Conservation (phyloP, 2,888 invertebrate genomes). For the Napeogenes sylphis region DNA sequence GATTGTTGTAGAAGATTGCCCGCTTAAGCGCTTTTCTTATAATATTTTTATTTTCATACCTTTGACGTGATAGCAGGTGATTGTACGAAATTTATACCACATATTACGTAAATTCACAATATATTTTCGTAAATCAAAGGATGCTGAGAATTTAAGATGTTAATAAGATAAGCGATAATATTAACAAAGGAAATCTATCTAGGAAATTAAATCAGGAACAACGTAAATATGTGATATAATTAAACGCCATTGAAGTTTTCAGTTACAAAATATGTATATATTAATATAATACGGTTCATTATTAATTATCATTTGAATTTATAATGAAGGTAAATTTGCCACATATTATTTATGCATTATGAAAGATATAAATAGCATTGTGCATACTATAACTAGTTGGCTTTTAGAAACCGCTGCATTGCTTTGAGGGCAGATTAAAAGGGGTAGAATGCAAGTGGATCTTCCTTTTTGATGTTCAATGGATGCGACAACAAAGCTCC, state of each 20-base stretch:
- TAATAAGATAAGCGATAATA: neutral
- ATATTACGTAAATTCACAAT: neutral
- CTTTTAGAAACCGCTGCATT: conserved; percentile 1
- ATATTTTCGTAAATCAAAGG: neutral
- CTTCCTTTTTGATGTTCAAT: conserved; percentile 16
- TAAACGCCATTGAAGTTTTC: too few species aligned
- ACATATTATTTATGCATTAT: too few species aligned
- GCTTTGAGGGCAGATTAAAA: conserved; percentile 6
- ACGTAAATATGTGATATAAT: too few species aligned
- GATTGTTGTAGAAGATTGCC: neutral
- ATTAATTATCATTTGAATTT: too few species aligned
- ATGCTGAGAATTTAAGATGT: neutral
- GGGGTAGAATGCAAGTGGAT: conserved; percentile 10
- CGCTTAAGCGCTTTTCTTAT: conserved; percentile 2
- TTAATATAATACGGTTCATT: too few species aligned
- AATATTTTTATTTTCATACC: neutral
- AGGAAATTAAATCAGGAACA: neutral
- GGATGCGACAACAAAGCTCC: conserved; percentile 26
- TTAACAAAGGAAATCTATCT: neutral
- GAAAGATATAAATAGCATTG: too few species aligned
- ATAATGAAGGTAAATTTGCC: too few species aligned
- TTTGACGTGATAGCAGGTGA: too few species aligned
- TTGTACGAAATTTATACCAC: neutral
- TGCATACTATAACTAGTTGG: neutral
- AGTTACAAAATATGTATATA: too few species aligned